Percentiles rank a stretch among this genome's conserved stretches.
Conservation (phyloP, 2,888 invertebrate genomes). For the Lamellibrachia columna region DNA sequence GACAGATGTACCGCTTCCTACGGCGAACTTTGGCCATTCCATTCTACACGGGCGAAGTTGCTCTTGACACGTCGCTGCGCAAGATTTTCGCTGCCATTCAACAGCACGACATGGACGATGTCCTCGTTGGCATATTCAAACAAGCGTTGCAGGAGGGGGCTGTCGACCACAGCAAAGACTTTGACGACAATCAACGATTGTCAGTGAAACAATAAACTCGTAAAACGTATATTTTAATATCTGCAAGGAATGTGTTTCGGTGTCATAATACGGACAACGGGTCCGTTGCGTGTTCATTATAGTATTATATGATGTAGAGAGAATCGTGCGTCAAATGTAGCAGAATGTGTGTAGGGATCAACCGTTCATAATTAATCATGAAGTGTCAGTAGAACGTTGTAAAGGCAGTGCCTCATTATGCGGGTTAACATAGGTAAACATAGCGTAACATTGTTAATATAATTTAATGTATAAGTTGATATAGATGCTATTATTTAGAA, state of each 20-base stretch:
- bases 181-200: background rate
- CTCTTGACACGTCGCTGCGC: conserved; percentile 34
- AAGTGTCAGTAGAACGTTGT: no score
- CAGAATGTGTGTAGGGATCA: no score
- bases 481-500: no score
- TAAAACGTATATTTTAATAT: background rate
- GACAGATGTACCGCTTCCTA: conserved; percentile 33
- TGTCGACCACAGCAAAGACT: background rate
- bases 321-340: background rate
- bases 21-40: conserved; percentile 31
- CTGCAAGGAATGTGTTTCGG: background rate
- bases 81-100: conserved; percentile 34
- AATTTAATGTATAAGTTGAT: no score
- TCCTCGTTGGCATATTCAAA: conserved; percentile 23
- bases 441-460: no score
- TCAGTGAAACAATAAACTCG: background rate
- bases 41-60: conserved; percentile 35
- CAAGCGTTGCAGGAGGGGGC: background rate
- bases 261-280: background rate
- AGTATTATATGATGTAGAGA: background rate
- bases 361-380: no score
- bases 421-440: no score
- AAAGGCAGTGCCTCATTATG: no score
- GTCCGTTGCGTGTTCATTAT: background rate
- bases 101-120: conserved; percentile 19